phyloP scores from a whole-genome alignment of 2,797 vertebrate species.

The Babyrousa celebensis region DNA sequence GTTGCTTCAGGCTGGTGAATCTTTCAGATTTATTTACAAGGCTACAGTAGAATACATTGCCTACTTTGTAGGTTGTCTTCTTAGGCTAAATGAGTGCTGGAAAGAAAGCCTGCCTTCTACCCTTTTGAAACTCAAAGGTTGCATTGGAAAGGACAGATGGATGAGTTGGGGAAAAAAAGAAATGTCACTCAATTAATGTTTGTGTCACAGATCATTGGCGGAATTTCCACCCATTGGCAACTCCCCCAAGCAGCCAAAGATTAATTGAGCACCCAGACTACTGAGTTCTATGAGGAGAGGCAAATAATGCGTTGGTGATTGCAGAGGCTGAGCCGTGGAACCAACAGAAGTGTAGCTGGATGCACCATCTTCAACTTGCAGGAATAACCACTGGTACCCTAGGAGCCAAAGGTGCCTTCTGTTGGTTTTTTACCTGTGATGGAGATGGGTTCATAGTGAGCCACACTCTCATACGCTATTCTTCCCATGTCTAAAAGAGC shows the following conservation, averaged over 20 bases:
- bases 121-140: slow-evolving; percentile 72
- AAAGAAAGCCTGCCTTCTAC: slow-evolving; percentile 58
- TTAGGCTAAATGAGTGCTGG: not conserved
- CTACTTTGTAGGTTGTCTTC: not conserved
- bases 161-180: slow-evolving; percentile 59
- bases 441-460: not conserved
- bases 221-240: slow-evolving; percentile 61
- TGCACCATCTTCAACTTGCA: not conserved
- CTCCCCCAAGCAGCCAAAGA: slow-evolving; percentile 59
- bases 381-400: too few relatives aligned
- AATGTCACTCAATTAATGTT: slow-evolving; percentile 71
- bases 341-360: not conserved
- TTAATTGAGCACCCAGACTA: slow-evolving; percentile 54
- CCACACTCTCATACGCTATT: not conserved
- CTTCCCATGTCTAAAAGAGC: not conserved
- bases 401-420: not conserved
- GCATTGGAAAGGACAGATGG: slow-evolving; percentile 73
- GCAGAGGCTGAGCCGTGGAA: not conserved
- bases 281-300: not conserved
- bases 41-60: not conserved
- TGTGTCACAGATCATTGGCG: slow-evolving; percentile 76
- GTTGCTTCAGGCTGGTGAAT: not conserved
- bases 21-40: slow-evolving; percentile 19
- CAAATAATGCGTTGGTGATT: not conserved
- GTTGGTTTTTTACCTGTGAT: not conserved